Evolutionary conservation across 92 coral and sea anemone species (phyloP).

Genomic region (Montipora capitata): DNA sequence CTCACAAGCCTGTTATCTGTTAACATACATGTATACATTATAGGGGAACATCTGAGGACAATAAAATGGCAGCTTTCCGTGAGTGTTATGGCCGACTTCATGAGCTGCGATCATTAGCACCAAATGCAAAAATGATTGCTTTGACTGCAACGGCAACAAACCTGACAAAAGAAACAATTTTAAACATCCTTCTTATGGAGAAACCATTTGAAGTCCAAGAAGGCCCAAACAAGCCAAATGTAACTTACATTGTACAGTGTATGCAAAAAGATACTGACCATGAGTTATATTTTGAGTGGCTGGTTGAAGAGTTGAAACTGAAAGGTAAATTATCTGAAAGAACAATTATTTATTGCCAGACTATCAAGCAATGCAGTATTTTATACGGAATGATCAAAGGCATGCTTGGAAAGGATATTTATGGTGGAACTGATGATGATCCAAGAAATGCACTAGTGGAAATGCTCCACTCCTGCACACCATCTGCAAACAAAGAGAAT

Average conservation of each 20-base stretch:
- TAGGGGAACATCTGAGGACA: too few relatives aligned
- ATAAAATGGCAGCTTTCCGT: too few relatives aligned
- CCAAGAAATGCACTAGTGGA: slow-evolving; percentile 15
- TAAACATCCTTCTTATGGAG: too few relatives aligned
- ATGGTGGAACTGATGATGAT: neutral
- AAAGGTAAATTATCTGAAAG: neutral
- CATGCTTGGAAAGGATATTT: slow-evolving; percentile 47
- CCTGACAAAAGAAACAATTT: too few relatives aligned
- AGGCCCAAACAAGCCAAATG: slow-evolving; percentile 33
- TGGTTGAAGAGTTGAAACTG: slow-evolving; percentile 17
- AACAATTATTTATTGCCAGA: slow-evolving; percentile 51
- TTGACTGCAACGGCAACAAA: too few relatives aligned
- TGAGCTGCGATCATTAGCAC: neutral
- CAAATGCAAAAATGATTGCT: slow-evolving; percentile 16
- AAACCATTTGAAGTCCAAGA: slow-evolving; percentile 29
- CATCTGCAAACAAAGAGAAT: slow-evolving; percentile 17
- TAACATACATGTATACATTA: too few relatives aligned
- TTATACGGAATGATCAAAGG: slow-evolving; percentile 30
- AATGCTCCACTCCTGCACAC: slow-evolving; percentile 32
- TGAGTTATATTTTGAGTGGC: slow-evolving; percentile 23
- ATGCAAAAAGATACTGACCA: slow-evolving; percentile 19
- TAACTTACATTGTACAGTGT: neutral
- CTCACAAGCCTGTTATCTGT: too few relatives aligned
- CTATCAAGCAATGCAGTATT: slow-evolving; percentile 52
- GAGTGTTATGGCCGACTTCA: too few relatives aligned